Percentiles rank a stretch among this genome's conserved stretches.
Conservation (phyloP, 2,113 vertebrate genomes). For the Sus scrofa region T2T-Sscrofa CM000814.6:101936501-101937000, state of each 20-base stretch:
- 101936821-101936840: slow-evolving; percentile 4
- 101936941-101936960: slow-evolving; percentile 57
- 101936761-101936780: not conserved
- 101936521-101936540: no score
- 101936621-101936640: no score
- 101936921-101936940: slow-evolving; percentile 64
- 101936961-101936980: no score
- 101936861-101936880: slow-evolving; percentile 11
- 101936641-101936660: no score
- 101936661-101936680: no score
- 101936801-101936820: slow-evolving; percentile 30
- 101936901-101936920: slow-evolving; percentile 55
- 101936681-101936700: no score
- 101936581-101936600: no score
- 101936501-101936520: no score
- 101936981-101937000: no score
- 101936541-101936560: no score
- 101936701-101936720: not conserved
- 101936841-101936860: slow-evolving; percentile 58
- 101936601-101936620: no score
- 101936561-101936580: no score
- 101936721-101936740: slow-evolving; percentile 59
- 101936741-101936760: slow-evolving; percentile 49
- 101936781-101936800: slow-evolving; percentile 48
- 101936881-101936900: slow-evolving; percentile 25